phyloP scores from a whole-genome alignment of 2,888 invertebrate species.

The Caenorhabditis uteleia region DNA sequence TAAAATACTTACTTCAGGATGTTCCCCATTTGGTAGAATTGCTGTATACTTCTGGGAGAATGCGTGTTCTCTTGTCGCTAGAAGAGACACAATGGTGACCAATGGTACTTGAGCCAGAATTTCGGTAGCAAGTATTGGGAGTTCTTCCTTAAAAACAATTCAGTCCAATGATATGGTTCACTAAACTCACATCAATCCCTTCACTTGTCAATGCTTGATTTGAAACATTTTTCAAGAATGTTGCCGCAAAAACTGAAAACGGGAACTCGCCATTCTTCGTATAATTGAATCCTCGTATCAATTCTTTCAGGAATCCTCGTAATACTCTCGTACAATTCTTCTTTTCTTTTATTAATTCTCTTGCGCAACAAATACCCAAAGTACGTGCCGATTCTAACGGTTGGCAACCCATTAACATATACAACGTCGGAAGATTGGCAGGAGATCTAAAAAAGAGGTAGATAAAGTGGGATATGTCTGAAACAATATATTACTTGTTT shows the following conservation, averaged over 20 bases:
- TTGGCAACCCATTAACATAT: slow-evolving; percentile 15
- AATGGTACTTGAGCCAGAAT: slow-evolving; percentile 20
- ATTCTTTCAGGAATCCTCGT: slow-evolving; percentile 16
- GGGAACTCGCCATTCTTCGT: slow-evolving; percentile 17
- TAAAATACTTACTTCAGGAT: neutral
- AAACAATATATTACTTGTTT: slow-evolving; percentile 5
- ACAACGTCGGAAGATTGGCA: slow-evolving; percentile 17
- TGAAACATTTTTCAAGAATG: slow-evolving; percentile 4
- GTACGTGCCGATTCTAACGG: slow-evolving; percentile 17
- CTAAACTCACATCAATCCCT: slow-evolving; percentile 6
- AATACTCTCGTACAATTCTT: slow-evolving; percentile 15
- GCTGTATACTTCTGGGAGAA: slow-evolving; percentile 18
- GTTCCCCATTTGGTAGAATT: neutral
- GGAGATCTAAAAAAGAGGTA: slow-evolving; percentile 8
- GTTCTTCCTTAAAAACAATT: slow-evolving; percentile 24
- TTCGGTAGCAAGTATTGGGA: slow-evolving; percentile 7
- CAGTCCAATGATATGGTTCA: neutral
- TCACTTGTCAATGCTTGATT: slow-evolving; percentile 5
- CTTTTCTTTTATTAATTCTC: slow-evolving; percentile 16
- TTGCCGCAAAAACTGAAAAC: slow-evolving; percentile 20
- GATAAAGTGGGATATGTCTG: no score
- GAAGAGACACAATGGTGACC: slow-evolving; percentile 7
- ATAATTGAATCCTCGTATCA: slow-evolving; percentile 23
- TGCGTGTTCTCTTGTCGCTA: slow-evolving; percentile 11
- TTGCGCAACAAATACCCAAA: slow-evolving; percentile 15